These are phyloP conservation scores for Anniella stebbinsi DNA, from an alignment of 2,797 vertebrate species.

Conservation along the genomic window DNA sequence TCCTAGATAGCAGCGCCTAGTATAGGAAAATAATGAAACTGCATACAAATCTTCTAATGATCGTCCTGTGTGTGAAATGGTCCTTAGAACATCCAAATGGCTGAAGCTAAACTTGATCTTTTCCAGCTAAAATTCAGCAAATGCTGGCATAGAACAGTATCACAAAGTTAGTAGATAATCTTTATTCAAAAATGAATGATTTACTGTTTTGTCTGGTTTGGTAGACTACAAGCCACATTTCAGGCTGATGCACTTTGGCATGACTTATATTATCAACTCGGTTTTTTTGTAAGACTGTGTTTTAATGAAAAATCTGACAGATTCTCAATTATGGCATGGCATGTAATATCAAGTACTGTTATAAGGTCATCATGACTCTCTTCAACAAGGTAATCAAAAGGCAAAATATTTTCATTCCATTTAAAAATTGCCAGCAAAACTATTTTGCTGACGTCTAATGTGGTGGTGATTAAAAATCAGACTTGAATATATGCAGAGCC, in stretches of 20 bases:
- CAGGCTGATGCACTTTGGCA: constrained; percentile 57
- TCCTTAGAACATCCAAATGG: not conserved
- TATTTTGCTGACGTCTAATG: constrained; percentile 76
- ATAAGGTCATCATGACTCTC: constrained; percentile 73
- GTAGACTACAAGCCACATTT: constrained; percentile 47
- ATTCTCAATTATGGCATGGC: constrained; percentile 72
- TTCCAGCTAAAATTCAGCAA: constrained; percentile 32
- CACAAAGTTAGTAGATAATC: not conserved
- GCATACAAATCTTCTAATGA: not conserved
- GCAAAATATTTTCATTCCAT: constrained; percentile 75
- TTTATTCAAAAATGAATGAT: constrained; percentile 57
- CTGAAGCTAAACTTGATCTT: not conserved
- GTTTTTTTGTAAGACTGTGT: constrained; percentile 68
- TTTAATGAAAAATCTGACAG: constrained; percentile 78
- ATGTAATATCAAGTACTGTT: constrained; percentile 63
- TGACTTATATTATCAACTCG: constrained; percentile 63
- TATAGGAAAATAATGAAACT: not conserved
- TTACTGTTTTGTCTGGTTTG: constrained; percentile 48
- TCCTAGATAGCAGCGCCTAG: not conserved
- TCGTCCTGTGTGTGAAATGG: not conserved
- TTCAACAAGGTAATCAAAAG: constrained; percentile 77
- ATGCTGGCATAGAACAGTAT: constrained; percentile 24
- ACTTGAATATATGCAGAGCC: constrained; percentile 66
- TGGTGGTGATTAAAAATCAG: constrained; percentile 75
- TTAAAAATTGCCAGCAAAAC: constrained; percentile 75